Base-by-base conservation (phyloP, 2,888 invertebrate species). In the Thecophora atra region DNA sequence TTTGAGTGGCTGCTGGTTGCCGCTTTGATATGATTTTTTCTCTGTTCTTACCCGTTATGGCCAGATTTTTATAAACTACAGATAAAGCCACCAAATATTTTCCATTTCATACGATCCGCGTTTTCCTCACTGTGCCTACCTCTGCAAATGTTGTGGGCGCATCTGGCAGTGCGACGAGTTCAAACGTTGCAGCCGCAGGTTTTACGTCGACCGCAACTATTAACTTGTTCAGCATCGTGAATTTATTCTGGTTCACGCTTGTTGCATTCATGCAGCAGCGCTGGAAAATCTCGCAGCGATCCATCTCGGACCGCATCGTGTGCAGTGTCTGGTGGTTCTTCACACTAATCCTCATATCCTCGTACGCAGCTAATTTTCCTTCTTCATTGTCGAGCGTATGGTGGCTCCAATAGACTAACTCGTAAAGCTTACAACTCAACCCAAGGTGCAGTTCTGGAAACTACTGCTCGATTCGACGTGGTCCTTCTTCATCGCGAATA, bases 181-280 rank as follows among this genome's bases (percentile, higher is more conserved):
- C 78, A 26, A 69, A 75, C 65, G 42, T 58, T 70, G 65, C 63
- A 65, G 44, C 66, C 66, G 75, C 76, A 58, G 42, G 63, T 21
- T 66, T 66, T 19, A 13, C 70, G 1, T 30, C 56, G 7, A 26
- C 74, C 17, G 90, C 91, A 56, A 91, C 94, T 82, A 91, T 93
- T 71, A 98, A 97, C 84, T 96, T 97, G 84, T 98, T 98, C 87
- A 95, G 94, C 81, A 94, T 98, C 83, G 91, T 95, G 87, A 98
- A 98, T 88, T 96, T 97, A 73, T 91, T 99, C 79, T 99, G 99
- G 99, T 99, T 99, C 88, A 93, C 98, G 0, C 89, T 99, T 77
- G 98, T 97, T 21, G 97, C 98, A 54, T 95, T 99, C 86, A 98
- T 99, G 96, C 98, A 98, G 87, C 99, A 99, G 88, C 98, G 98